Percentiles rank a stretch among this genome's conserved stretches.
Evolutionary conservation across 2,113 vertebrate species (phyloP).

Genomic region (Callionymus lyra): DNA sequence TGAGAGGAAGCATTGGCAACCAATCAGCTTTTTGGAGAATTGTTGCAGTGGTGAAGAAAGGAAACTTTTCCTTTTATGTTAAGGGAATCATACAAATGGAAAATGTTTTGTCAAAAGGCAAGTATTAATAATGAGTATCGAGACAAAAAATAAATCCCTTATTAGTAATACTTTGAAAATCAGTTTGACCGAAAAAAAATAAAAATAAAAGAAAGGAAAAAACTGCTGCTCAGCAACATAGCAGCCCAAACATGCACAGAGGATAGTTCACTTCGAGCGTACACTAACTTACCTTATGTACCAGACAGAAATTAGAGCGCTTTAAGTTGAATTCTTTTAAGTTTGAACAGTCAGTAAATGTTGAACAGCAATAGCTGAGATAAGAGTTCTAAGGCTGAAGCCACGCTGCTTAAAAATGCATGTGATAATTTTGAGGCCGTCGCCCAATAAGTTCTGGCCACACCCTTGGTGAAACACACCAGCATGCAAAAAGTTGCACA

Average conservation of each 20-base stretch:
- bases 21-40: not conserved
- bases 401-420: not conserved
- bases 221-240: not conserved
- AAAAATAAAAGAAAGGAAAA: constrained; percentile 6
- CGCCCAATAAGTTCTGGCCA: constrained; percentile 1
- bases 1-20: constrained; percentile 2
- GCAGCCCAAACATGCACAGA: constrained; percentile 5
- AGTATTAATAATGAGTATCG: constrained; percentile 62
- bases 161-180: too few species aligned
- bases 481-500: too few species aligned
- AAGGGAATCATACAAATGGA: constrained; percentile 56
- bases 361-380: too few species aligned
- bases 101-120: constrained; percentile 34
- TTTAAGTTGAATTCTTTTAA: too few species aligned
- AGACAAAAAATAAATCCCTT: not conserved
- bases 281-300: constrained; percentile 27
- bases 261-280: constrained; percentile 11
- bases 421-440: not conserved
- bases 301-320: too few species aligned
- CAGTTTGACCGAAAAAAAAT: constrained; percentile 6
- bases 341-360: not conserved
- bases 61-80: constrained; percentile 35
- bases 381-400: too few species aligned
- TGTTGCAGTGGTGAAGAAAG: constrained; percentile 3
- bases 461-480: constrained; percentile 3